Base-by-base conservation (phyloP, 2,113 vertebrate genomes). In the Notiomystis cincta region DNA sequence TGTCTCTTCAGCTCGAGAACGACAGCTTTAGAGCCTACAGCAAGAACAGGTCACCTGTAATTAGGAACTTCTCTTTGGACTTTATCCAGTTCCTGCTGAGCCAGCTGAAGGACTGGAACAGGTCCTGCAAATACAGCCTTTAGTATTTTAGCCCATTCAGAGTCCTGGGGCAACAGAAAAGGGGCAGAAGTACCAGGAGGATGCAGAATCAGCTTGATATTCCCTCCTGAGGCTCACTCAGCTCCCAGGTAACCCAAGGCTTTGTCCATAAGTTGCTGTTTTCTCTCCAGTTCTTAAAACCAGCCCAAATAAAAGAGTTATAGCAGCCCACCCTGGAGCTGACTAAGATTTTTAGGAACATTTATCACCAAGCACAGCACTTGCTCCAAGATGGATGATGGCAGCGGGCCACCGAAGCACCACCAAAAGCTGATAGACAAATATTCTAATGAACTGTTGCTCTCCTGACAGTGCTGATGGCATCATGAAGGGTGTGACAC, bases 381-480 rank as follows among this genome's bases (percentile, higher is more conserved):
- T 82, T 21, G 44, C 69, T 94, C n/a, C 56, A 56, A 90, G 93
- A 96, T 9, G 72, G 88, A 83, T 83, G 71, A 83, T 95, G 96
- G 95, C 93, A 96, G 56, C 1, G 1, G 64, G 95, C 96, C 96
- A 96, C 72, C 22, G 1, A 82, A 93, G 85, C 50, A 57, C 82
- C 82, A 95, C 58, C 67, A 86, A 92, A 93, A 96, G 66, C 93
- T 92, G 96, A 87, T 4, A 96, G 95, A 93, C 93, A 96, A 96
- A 95, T 94, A 96, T 86, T 92, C 95, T 92, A 89, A 93, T 48
- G 56, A 86, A 94, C 72, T 78, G 85, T 78, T 95, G 92, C 83
- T 95, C 92, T 92, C 82, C 82, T 95, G 95, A 89, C 93, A 95
- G 82, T 33, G 92, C 90, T 96, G 92, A 96, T 70, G 82, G 92